Base-by-base conservation (phyloP, 2,113 vertebrate species). In the Thalassoma bifasciatum region DNA sequence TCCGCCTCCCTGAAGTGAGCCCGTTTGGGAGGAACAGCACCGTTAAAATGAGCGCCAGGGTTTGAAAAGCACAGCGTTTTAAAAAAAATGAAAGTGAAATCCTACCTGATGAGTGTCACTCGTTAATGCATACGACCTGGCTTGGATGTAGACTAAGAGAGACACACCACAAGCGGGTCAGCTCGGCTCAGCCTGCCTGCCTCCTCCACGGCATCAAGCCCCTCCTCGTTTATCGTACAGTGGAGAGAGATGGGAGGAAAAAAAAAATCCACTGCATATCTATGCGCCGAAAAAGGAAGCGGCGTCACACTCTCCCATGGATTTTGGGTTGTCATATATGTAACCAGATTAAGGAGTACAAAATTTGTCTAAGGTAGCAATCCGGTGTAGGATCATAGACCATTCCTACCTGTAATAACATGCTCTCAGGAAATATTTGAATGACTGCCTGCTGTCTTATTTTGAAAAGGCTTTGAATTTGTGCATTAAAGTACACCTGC, bases 161-260 rank as follows among this genome's bases (percentile, higher is more conserved):
- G 84, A 77, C 77, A 75, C 83, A 24, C 23, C 71, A 49, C 82
- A 70, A 78, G 81, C 84, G 82, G 84, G 78, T 87, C 89, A 81
- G 85, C 67, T 79, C 75, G 61, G 68, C 70, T 30, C 67, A 61
- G 75, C 64, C 66, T 72, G 79, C 75, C 77, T 90, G 80, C 79
- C 86, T 90, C 88, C 90, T 91, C 84, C 86, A 75, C 85, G 38
- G 82, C 79, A 77, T 77, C 90, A 91, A 92, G 91, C 93, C 93
- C 92, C 93, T 93, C 93, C 93, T 92, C 88, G 86, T 84, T 86
- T 72, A 84, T 85, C 89, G 83, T 84, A 89, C 87, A 91, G 89
- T 79, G 74, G 81, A 83, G 72, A 74, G 78, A 76, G 76, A 79
- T 59, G 40, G 37, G 12, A 12, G 42, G 24, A 17, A 16, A 24